phyloP scores from a whole-genome alignment of 1,140 invertebrate genomes.

The Maconellicoccus hirsutus region DNA sequence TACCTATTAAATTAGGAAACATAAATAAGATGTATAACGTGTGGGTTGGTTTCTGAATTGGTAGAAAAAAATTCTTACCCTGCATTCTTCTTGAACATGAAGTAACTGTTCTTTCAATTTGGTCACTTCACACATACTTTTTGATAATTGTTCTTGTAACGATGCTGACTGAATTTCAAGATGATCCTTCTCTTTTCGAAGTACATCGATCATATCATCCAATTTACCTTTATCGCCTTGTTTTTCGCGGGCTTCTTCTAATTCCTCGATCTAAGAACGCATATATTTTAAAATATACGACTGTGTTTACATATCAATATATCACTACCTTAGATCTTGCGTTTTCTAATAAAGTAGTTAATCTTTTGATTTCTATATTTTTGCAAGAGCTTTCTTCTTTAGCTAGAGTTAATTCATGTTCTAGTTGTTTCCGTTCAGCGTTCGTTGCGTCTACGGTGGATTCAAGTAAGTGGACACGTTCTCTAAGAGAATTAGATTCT shows the following conservation, averaged over 20 bases:
- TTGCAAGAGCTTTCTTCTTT: slow-evolving; percentile 46
- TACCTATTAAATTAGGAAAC: slow-evolving; percentile 36
- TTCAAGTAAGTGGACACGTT: slow-evolving; percentile 48
- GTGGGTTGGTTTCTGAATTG: too few relatives aligned
- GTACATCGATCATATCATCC: slow-evolving; percentile 57
- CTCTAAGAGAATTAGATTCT: slow-evolving; percentile 51
- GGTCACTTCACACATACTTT: slow-evolving; percentile 60
- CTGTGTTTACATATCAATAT: too few relatives aligned
- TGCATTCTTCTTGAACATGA: slow-evolving; percentile 63
- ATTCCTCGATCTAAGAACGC: slow-evolving; percentile 41
- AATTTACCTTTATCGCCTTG: slow-evolving; percentile 50
- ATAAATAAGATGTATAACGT: background rate
- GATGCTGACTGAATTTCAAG: slow-evolving; percentile 55
- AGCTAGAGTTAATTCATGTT: slow-evolving; percentile 54
- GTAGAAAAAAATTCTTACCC: slow-evolving; percentile 39
- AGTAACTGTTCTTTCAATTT: slow-evolving; percentile 58
- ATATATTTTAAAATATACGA: background rate
- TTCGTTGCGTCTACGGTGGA: slow-evolving; percentile 54
- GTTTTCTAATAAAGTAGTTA: slow-evolving; percentile 65
- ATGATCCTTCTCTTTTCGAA: slow-evolving; percentile 53
- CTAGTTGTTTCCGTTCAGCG: slow-evolving; percentile 56
- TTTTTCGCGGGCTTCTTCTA: slow-evolving; percentile 44
- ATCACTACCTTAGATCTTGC: slow-evolving; percentile 51
- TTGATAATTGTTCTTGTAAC: slow-evolving; percentile 62
- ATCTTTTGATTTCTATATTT: slow-evolving; percentile 58